These are phyloP conservation scores for Aspidoscelis tigris DNA, from an alignment of 2,113 vertebrate genomes.

Conservation along the genomic window DNA sequence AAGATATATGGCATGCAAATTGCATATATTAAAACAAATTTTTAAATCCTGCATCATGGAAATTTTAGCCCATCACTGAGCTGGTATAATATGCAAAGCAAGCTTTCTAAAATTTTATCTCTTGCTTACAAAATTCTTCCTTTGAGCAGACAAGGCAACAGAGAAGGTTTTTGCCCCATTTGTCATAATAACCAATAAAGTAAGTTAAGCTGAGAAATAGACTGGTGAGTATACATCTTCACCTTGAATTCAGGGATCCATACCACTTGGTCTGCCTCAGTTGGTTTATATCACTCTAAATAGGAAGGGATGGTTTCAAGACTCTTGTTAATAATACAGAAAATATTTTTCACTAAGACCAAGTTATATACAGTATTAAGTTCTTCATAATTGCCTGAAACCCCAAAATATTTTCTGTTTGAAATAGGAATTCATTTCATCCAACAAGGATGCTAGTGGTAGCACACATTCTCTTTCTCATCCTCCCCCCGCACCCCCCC, in stretches of 20 bases:
- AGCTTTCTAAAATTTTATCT: neutral
- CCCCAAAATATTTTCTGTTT: neutral
- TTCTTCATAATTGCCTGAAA: neutral
- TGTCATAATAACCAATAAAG: too few relatives aligned
- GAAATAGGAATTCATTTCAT: slow-evolving; percentile 11
- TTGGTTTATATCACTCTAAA: too few relatives aligned
- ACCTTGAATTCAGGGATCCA: too few relatives aligned
- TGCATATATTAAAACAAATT: too few relatives aligned
- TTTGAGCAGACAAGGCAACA: neutral
- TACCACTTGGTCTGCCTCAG: too few relatives aligned
- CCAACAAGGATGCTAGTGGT: neutral
- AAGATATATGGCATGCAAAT: too few relatives aligned
- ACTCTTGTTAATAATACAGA: neutral
- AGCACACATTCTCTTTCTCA: too few relatives aligned
- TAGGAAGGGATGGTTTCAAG: neutral
- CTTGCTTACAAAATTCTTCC: neutral
- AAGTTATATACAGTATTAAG: neutral
- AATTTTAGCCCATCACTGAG: neutral
- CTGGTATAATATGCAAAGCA: neutral
- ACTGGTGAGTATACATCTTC: too few relatives aligned
- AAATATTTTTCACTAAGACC: neutral
- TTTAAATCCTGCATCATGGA: neutral
- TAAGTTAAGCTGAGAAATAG: too few relatives aligned
- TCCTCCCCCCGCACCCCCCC: too few relatives aligned
- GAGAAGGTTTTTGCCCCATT: neutral